These are phyloP conservation scores for Pluvialis apricaria DNA, from an alignment of 2,113 vertebrate genomes.

Conservation along the genomic window DNA sequence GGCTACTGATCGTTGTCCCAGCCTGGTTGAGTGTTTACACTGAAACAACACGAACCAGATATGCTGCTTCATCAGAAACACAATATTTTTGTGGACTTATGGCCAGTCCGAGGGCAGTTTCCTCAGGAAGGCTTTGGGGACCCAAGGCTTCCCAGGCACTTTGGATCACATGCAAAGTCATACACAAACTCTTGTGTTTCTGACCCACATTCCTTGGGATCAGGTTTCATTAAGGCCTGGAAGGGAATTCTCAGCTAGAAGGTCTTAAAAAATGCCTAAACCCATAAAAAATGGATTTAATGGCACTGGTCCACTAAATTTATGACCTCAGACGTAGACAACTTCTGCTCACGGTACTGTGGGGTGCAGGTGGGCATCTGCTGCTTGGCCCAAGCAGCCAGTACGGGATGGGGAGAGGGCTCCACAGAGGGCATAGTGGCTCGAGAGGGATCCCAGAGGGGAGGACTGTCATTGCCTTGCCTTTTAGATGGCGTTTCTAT, in stretches of 20 bases:
- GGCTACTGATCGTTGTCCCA: not conserved
- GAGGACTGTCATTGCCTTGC: not conserved
- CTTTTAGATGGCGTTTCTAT: not conserved
- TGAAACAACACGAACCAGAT: not conserved
- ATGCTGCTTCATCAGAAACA: not conserved
- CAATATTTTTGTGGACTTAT: not conserved
- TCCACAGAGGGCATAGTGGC: not conserved
- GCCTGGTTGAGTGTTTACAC: not conserved
- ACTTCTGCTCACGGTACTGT: not conserved
- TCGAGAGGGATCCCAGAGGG: not conserved
- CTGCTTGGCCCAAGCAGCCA: not conserved
- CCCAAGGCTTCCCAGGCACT: not conserved
- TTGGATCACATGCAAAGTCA: not conserved
- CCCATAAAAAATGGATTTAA: not conserved
- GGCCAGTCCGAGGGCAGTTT: not conserved
- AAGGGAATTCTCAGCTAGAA: not conserved
- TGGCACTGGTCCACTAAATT: not conserved
- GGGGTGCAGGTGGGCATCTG: not conserved
- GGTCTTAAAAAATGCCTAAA: not conserved
- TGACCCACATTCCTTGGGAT: not conserved
- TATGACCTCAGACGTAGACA: not conserved
- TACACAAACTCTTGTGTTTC: not conserved
- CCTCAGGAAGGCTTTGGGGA: not conserved
- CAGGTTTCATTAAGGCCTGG: not conserved
- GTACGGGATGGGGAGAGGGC: too few relatives aligned